phyloP scores from a whole-genome alignment of 2,797 vertebrate genomes.

The Sebastes vulpes region DNA sequence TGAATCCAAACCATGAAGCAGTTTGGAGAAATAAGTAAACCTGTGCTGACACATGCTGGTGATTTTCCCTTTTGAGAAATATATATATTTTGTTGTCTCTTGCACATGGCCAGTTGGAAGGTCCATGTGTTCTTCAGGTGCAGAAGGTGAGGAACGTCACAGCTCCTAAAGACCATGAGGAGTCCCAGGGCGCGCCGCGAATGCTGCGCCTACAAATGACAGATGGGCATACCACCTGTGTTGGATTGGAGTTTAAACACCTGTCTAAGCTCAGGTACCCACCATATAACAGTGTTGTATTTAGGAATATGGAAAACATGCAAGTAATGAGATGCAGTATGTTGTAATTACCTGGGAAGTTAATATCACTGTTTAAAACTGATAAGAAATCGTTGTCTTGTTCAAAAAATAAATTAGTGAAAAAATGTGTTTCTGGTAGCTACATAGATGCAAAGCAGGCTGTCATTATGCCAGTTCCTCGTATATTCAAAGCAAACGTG shows the following conservation, averaged over 20 bases:
- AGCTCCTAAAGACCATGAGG: slow-evolving; percentile 95
- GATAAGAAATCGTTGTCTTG: neutral
- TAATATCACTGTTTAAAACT: neutral
- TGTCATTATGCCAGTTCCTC: neutral
- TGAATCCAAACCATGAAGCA: neutral
- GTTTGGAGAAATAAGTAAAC: neutral
- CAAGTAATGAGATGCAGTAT: neutral
- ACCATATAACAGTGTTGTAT: neutral
- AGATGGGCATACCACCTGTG: slow-evolving; percentile 94
- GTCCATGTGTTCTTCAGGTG: slow-evolving; percentile 96
- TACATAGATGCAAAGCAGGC: neutral
- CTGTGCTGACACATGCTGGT: neutral
- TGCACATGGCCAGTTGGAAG: slow-evolving; percentile 88
- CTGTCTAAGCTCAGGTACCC: slow-evolving; percentile 96
- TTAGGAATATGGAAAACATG: neutral
- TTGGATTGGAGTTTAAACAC: slow-evolving; percentile 92
- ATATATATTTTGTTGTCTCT: slow-evolving; percentile 7
- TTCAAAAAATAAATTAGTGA: neutral
- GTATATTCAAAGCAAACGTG: slow-evolving; percentile 9
- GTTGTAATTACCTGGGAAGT: slow-evolving; percentile 5
- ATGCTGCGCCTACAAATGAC: slow-evolving; percentile 98
- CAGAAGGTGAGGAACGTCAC: slow-evolving; percentile 96
- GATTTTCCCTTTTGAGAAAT: neutral
- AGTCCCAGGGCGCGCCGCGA: slow-evolving; percentile 94
- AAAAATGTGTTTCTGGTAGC: neutral